Conservation (phyloP, 2,888 invertebrate genomes). For the Drosophila monieri region DNA sequence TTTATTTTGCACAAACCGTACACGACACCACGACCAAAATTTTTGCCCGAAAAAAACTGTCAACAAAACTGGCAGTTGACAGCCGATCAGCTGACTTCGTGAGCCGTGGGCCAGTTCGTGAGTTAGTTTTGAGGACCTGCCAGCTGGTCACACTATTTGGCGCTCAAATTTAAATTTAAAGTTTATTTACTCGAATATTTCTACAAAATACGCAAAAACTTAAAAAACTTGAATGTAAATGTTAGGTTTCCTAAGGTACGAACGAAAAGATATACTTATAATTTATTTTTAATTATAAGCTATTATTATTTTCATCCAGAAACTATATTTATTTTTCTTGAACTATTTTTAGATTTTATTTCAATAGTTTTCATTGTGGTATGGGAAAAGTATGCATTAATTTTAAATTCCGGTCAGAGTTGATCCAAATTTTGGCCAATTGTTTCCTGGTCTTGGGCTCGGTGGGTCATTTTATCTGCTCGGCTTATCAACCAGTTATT, state of each 20-base stretch:
- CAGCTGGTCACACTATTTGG: neutral
- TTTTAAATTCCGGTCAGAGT: slow-evolving; percentile 3
- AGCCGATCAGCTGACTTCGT: slow-evolving; percentile 12
- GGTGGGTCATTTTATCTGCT: slow-evolving; percentile 17
- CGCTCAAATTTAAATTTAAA: neutral
- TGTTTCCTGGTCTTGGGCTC: slow-evolving; percentile 24
- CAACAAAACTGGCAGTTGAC: slow-evolving; percentile 25
- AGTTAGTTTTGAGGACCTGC: neutral
- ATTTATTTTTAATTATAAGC: too few relatives aligned
- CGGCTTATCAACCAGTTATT: slow-evolving; percentile 34
- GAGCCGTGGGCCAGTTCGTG: neutral
- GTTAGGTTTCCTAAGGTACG: neutral
- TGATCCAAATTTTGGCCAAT: slow-evolving; percentile 1
- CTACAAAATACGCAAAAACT: neutral
- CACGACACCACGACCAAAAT: slow-evolving; percentile 29
- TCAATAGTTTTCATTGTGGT: neutral
- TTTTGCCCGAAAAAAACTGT: slow-evolving; percentile 34
- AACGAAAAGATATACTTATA: neutral
- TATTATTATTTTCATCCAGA: neutral
- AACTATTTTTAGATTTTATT: slow-evolving; percentile 7
- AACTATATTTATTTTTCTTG: neutral
- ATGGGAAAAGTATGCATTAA: neutral
- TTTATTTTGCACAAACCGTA: slow-evolving; percentile 26
- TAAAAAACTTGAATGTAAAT: neutral
- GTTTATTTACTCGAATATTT: neutral